These are phyloP conservation scores for Brachyrhaphis roseni DNA, from an alignment of 2,797 vertebrate genomes.

Conservation along the genomic window DNA sequence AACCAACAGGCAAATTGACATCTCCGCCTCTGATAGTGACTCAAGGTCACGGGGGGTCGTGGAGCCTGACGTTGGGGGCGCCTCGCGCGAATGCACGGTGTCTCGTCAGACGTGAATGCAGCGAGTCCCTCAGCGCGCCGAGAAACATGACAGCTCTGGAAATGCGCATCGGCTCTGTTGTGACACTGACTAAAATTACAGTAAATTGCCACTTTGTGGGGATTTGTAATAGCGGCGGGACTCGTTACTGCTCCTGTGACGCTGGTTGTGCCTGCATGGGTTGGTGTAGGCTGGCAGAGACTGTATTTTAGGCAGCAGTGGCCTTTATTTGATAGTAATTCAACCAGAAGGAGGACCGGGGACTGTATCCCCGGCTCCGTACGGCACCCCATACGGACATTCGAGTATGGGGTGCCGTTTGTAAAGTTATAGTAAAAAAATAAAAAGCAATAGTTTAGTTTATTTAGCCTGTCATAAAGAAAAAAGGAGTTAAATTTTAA, in stretches of 20 bases:
- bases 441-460: too few species aligned
- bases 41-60: conserved; percentile 31
- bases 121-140: conserved; percentile 16
- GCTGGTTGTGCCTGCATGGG: conserved; percentile 24
- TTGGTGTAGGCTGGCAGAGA: conserved; percentile 36
- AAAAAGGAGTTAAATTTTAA: too few species aligned
- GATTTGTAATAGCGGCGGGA: conserved; percentile 56
- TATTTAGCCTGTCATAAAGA: too few species aligned
- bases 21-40: conserved; percentile 53
- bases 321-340: too few species aligned
- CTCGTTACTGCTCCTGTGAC: conserved; percentile 52
- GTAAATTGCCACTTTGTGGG: conserved; percentile 58
- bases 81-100: conserved; percentile 10
- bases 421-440: too few species aligned
- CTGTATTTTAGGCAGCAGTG: not conserved
- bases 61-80: not conserved
- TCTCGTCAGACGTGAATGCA: conserved; percentile 15
- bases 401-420: too few species aligned
- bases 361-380: too few species aligned
- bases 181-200: conserved; percentile 69
- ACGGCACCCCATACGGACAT: too few species aligned
- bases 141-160: conserved; percentile 54
- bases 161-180: conserved; percentile 54
- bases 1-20: conserved; percentile 44
- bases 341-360: too few species aligned